These are phyloP conservation scores for Pycnonotus jocosus DNA, from an alignment of 2,113 vertebrate genomes.

Conservation along the genomic window DNA sequence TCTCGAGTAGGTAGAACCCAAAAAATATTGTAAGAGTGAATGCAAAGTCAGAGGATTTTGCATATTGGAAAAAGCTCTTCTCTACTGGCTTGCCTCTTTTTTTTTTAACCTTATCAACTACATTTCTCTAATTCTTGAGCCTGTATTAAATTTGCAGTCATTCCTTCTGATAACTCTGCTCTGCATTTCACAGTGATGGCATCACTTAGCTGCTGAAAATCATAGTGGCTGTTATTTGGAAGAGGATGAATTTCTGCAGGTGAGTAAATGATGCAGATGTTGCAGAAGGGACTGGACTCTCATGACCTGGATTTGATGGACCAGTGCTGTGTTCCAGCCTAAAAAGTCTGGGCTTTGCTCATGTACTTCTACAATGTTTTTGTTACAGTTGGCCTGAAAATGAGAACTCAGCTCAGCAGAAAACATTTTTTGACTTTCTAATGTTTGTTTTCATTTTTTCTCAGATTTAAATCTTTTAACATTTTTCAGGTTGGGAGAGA, in stretches of 20 bases:
- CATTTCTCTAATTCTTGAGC: not conserved
- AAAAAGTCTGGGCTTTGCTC: conserved; percentile 22
- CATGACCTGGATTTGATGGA: not conserved
- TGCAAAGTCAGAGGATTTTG: not conserved
- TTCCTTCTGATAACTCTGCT: not conserved
- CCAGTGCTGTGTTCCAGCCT: not conserved
- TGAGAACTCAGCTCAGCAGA: conserved; percentile 11
- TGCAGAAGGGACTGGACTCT: not conserved
- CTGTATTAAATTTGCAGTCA: not conserved
- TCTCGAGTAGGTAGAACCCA: not conserved
- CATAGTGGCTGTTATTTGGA: not conserved
- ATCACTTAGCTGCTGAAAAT: not conserved
- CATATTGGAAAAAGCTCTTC: not conserved
- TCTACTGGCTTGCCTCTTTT: not conserved
- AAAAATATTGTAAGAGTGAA: not conserved
- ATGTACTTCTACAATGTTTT: conserved; percentile 3
- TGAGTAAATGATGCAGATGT: not conserved
- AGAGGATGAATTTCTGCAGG: not conserved
- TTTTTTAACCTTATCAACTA: not conserved
- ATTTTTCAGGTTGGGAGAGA: conserved; percentile 1
- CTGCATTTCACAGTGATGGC: not conserved
- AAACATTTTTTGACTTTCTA: conserved; percentile 47
- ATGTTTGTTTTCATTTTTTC: conserved; percentile 60
- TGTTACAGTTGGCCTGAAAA: conserved; percentile 31
- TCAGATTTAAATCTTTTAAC: conserved; percentile 31